Evolutionary conservation across 2,113 vertebrate species (phyloP).

Genomic region (Lepisosteus osseus): DNA sequence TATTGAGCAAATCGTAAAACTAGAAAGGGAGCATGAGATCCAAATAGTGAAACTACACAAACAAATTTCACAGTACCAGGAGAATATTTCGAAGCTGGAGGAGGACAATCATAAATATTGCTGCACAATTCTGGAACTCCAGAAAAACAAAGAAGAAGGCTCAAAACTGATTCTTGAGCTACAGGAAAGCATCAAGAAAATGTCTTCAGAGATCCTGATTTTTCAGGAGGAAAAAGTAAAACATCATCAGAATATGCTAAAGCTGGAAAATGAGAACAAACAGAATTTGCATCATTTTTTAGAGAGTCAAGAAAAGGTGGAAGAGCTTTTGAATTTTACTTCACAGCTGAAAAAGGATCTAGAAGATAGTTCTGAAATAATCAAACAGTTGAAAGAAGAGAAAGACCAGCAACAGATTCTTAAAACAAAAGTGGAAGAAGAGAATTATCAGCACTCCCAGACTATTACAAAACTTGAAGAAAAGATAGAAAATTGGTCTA

Average conservation of each 20-base stretch:
- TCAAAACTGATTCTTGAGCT: constrained; percentile 58
- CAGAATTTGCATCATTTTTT: background rate
- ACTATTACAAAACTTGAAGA: background rate
- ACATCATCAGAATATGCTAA: background rate
- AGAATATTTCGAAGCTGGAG: constrained; percentile 10
- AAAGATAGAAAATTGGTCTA: background rate
- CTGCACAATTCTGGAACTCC: constrained; percentile 41
- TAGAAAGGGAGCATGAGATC: constrained; percentile 27
- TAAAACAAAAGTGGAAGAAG: background rate
- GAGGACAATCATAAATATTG: constrained; percentile 33
- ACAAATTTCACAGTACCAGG: constrained; percentile 8
- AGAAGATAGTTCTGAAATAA: background rate
- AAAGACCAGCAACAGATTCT: background rate
- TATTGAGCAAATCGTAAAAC: constrained; percentile 39
- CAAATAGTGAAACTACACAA: constrained; percentile 24
- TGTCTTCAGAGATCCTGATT: constrained; percentile 28
- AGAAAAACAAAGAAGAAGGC: constrained; percentile 47
- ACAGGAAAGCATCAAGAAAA: constrained; percentile 32
- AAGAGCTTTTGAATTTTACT: background rate
- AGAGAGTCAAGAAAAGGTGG: background rate
- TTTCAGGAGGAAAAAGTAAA: constrained; percentile 40
- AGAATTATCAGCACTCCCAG: background rate
- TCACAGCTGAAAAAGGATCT: constrained; percentile 9
- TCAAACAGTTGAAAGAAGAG: constrained; percentile 26
- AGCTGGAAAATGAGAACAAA: constrained; percentile 6